Evolutionary conservation across 2,888 invertebrate genomes (phyloP), one percentile per base, ranked within the genome.

Genomic region (Hartigia nigra): DNA sequence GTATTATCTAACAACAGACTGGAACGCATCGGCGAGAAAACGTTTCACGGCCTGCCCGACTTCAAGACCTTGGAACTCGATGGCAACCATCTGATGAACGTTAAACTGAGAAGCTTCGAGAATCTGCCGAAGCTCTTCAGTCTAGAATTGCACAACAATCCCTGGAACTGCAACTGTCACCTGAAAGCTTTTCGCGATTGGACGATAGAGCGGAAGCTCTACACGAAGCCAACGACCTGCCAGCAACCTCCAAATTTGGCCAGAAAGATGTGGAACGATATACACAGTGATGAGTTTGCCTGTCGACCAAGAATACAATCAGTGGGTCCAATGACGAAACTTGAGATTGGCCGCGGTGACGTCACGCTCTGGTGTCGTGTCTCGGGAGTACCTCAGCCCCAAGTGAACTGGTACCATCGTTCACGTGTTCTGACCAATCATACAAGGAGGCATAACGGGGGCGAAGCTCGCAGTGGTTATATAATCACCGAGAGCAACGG

Each of bases 161-260:
- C 96, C 0, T 98, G 98, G 98, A 94, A 95, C 81, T 98, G 98
- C 89, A 97, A 98, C 88, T 98, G 98, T 88, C 94, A 95, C 82
- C 92, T 98, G 77, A 95, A 96, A 87, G 94, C 94, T 31, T 96
- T 98, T 84, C 94, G 97, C 74, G 95, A 96, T 87, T 97, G 95
- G 94, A 94, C 95, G 23, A 94, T 96, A 12, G 93, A 94, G 80
- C 94, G 94, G 81, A 96, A 96, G 77, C 92, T 97, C 31, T 95
- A 96, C 86, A 95, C 96, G 0, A 93, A 94, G 32, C 95, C 96
- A 1, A 96, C 97, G 69, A 93, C 94, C 55, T 97, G 97, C 88
- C 92, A 93, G 9, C 95, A 95, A 84, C 98, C 98, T 0, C 89
- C 93, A 0, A 93, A 94, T 86, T 92, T 97, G 2, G 92, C 93